Conservation (phyloP, 2,797 vertebrate species). For the Heteromormyrus szaboi region DNA sequence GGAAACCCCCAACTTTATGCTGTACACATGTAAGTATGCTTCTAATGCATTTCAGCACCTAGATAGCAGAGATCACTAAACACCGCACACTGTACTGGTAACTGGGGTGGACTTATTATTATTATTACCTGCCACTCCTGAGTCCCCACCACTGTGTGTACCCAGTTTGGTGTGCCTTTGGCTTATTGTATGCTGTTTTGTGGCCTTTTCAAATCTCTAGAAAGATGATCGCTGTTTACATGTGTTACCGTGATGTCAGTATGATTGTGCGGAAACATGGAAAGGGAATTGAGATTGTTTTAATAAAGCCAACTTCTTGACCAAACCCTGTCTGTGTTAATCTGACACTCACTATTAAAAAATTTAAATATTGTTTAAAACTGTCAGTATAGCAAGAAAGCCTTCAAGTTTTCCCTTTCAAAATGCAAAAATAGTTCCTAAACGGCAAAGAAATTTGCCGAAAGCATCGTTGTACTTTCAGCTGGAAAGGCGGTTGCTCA, state of each 20-base stretch:
- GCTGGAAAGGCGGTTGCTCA: background rate
- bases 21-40: background rate
- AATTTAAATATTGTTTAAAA: background rate
- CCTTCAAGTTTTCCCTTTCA: background rate
- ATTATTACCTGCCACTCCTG: background rate
- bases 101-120: background rate
- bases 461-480: background rate
- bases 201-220: slow-evolving; percentile 16
- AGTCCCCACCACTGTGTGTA: background rate
- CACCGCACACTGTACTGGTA: background rate
- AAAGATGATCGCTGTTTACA: slow-evolving; percentile 13
- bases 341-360: background rate
- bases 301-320: slow-evolving; percentile 12
- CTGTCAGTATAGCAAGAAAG: background rate
- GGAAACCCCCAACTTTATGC: background rate
- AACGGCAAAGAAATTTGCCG: background rate
- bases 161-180: slow-evolving; percentile 17
- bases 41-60: background rate
- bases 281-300: slow-evolving; percentile 11
- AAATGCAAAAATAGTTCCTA: background rate
- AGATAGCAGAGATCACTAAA: background rate
- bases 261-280: background rate
- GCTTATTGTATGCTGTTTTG: slow-evolving; percentile 12
- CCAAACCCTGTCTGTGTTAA: background rate
- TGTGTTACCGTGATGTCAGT: slow-evolving; percentile 5